Evolutionary conservation across 2,888 invertebrate species (phyloP), one percentile per base, ranked within the genome.

Genomic region (Cenopis cana): DNA sequence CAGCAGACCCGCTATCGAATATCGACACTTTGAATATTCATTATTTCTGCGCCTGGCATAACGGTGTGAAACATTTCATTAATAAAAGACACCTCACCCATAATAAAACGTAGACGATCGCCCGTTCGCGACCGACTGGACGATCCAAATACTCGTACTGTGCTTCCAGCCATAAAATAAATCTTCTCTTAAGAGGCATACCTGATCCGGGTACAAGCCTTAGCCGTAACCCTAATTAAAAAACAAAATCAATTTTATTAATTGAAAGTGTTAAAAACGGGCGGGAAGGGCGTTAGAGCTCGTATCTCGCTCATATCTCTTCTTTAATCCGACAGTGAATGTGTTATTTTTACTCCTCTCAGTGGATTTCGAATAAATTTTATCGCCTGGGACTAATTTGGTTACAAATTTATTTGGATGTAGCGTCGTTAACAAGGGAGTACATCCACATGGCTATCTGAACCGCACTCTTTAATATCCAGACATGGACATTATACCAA

Each of bases 161-260:
- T 90, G 91, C 92, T 89, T 90, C 82, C 79, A 88, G 87, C 89
- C 88, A 90, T 93, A 93, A 93, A 90, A 93, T 93, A 92, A 93
- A 93, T 93, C 92, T 89, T 83, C 74, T 81, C 84, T 88, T 90
- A 91, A 91, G 87, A 88, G 89, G 87, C 84, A 88, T 87, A 91
- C 90, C 89, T 82, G 90, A 89, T 88, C 87, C 81, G 84, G 81
- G 81, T 80, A 82, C 84, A 83, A 81, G 83, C 84, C 86, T 89
- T 89, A 90, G 89, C 90, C 90, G 89, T 89, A 82, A 84, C 85
- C 88, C 89, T 93, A 93, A 93, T 93, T 93, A 93, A 93, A 93
- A 93, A 93, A 92, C 91, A 89, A 93, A 93, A 92, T 91, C 92
- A 93, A 93, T 92, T 93, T 93, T 93, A 93, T 93, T 93, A 93